A percentile compares a stretch with the other conserved stretches of the same genome.
Evolutionary conservation across 2,888 invertebrate species (phyloP).

Genomic region (Hydrotaea diabolus): DNA sequence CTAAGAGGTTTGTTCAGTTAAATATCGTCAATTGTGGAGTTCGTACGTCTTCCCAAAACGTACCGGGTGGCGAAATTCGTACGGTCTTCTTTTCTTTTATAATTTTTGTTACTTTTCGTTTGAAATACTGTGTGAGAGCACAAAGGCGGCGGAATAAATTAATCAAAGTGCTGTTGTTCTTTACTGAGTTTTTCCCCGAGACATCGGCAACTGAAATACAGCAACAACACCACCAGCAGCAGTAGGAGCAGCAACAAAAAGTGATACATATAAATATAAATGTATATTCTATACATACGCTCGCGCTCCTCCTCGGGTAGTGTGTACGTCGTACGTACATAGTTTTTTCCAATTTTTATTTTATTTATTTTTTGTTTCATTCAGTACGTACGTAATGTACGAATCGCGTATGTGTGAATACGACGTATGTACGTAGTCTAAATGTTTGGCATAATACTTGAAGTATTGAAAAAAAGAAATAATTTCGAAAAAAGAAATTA

Average conservation of each 20-base stretch:
- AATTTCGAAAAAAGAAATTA: neutral
- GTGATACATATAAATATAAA: conserved; percentile 66
- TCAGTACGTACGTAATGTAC: conserved; percentile 24
- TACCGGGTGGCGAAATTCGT: conserved; percentile 62
- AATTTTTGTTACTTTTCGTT: conserved; percentile 5
- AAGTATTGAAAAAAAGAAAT: neutral
- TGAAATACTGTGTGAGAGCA: conserved; percentile 31
- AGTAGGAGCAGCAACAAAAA: conserved; percentile 40
- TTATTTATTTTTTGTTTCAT: neutral
- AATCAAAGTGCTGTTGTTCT: conserved; percentile 60
- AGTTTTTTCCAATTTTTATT: conserved; percentile 12
- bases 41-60: conserved; percentile 69
- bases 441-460: neutral
- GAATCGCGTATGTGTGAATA: conserved; percentile 20
- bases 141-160: conserved; percentile 64
- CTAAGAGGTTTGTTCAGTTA: conserved; percentile 68
- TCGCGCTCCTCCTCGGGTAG: conserved; percentile 12
- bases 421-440: neutral
- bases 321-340: conserved; percentile 29
- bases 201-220: neutral
- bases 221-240: conserved; percentile 39
- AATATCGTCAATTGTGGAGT: conserved; percentile 70
- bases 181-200: conserved; percentile 35
- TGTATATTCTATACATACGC: conserved; percentile 57
- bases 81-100: conserved; percentile 23